Base-by-base conservation (phyloP, 53 echinoderm and acorn worm species). In the Hippasteria phrygiana region DNA sequence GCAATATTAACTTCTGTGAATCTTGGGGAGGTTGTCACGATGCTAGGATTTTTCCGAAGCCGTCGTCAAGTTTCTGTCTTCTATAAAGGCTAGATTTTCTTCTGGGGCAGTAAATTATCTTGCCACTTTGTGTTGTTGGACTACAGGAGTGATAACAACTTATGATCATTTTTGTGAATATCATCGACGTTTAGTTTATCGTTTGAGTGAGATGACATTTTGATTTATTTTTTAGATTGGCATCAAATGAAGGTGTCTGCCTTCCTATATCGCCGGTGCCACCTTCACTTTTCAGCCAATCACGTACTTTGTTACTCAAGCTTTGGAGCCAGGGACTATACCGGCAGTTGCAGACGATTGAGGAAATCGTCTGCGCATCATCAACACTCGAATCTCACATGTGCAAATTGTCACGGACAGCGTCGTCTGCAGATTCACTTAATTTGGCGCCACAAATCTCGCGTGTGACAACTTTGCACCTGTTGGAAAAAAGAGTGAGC, bases 361-460 rank as follows among this genome's bases (percentile, higher is more conserved):
- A 43, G 82, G 65, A 64, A 82, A 82, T 64, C 33, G 64, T 82
- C 82, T 65, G 45, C 64, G 6, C 43, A n/a, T 47, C 48, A 35
- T 43, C 85, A 71, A 83, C 83, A 85, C 51, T 33, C 70, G 37
- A 69, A 85, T 46, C 51, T 71, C 14, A 24, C 85, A 24, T 36
- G 13, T 16, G 16, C 7, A 2, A 12, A 35, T 67, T 17, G 84
- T 16, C 33, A 51, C 50, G 16, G 48, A 31, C 38, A 50, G 50
- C 50, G 33, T 69, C 51, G 70, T 20, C 54, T 47, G 24, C 47
- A 53, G 39, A 51, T 51, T 35, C 33, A 29, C 43, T 82, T 65
- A 71, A 70, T 48, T 69, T 69, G 85, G 85, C 85, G 85, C 51
- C 85, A 43, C 12, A n/a, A 50, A 37, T 69, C 70, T 37, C 42